These are phyloP conservation scores for Oithona nana DNA, from an alignment of 2,888 invertebrate species.

Conservation along the genomic window DNA sequence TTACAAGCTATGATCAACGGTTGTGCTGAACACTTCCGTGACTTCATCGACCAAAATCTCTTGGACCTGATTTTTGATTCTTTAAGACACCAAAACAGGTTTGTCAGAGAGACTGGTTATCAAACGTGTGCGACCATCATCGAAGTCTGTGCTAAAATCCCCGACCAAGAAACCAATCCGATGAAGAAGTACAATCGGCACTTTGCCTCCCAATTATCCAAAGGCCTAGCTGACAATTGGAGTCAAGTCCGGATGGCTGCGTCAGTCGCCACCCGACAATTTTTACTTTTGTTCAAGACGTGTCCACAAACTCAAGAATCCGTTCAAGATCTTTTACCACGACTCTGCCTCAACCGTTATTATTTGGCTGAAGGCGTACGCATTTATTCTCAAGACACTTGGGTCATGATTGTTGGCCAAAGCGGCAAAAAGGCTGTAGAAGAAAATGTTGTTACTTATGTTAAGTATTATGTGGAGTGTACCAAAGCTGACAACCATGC, in stretches of 20 bases:
- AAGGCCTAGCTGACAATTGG: conserved; percentile 36
- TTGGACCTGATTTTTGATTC: conserved; percentile 31
- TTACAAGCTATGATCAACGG: conserved; percentile 33
- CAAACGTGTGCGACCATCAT: conserved; percentile 7
- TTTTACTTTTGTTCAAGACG: conserved; percentile 28
- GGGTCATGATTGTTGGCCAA: conserved; percentile 31
- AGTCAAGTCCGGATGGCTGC: conserved; percentile 35
- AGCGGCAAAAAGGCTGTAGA: conserved; percentile 32
- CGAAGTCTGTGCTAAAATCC: background rate
- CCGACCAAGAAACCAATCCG: background rate
- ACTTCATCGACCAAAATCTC: conserved; percentile 24
- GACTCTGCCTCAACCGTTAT: conserved; percentile 36
- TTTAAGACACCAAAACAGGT: conserved; percentile 33
- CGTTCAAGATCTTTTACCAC: conserved; percentile 32
- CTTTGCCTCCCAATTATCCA: conserved; percentile 29
- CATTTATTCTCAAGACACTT: conserved; percentile 36
- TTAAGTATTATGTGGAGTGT: conserved; percentile 32
- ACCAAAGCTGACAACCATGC: conserved; percentile 36
- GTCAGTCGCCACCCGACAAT: conserved; percentile 33
- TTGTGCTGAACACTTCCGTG: conserved; percentile 24
- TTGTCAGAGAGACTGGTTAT: conserved; percentile 32
- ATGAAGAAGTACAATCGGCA: background rate
- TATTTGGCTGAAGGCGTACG: conserved; percentile 37
- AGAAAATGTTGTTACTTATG: conserved; percentile 25
- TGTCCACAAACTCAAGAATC: conserved; percentile 26